A percentile compares a stretch with the other conserved stretches of the same genome.
These are phyloP conservation scores for Epinotia bilunana DNA, from an alignment of 2,888 invertebrate species.

Conservation along the genomic window DNA sequence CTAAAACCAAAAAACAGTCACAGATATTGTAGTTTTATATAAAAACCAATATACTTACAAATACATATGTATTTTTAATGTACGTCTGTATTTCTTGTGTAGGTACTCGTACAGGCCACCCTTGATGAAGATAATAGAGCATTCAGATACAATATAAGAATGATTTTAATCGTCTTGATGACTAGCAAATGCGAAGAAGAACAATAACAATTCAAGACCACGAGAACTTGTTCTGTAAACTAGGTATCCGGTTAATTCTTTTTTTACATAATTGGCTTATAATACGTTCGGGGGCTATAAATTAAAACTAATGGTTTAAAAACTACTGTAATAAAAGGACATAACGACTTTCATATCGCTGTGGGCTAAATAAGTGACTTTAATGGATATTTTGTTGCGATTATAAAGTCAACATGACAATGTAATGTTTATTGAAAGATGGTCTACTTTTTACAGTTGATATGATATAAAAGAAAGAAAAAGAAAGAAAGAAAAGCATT, in stretches of 20 bases:
- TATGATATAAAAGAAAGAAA: too few species aligned
- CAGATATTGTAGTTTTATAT: background rate
- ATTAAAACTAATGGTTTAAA: constrained; percentile 48
- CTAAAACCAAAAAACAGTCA: too few species aligned
- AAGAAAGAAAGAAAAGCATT: too few species aligned
- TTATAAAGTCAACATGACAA: constrained; percentile 17
- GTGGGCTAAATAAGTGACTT: constrained; percentile 46
- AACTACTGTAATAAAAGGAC: constrained; percentile 48
- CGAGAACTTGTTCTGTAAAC: constrained; percentile 1
- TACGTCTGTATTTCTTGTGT: background rate
- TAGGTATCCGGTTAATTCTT: constrained; percentile 4
- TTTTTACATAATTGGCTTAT: constrained; percentile 14
- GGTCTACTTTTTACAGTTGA: background rate
- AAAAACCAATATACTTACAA: too few species aligned
- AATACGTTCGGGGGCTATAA: constrained; percentile 47
- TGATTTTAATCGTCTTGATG: background rate
- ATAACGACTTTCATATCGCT: constrained; percentile 50
- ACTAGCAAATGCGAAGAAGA: background rate
- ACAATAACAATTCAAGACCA: constrained; percentile 4
- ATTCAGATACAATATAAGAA: background rate
- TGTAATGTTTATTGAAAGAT: constrained; percentile 14
- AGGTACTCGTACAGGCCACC: background rate
- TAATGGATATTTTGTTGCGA: constrained; percentile 35
- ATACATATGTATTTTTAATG: background rate
- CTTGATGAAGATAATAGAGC: background rate